Conservation (phyloP, 2,113 vertebrate genomes). For the Mirounga angustirostris region DNA sequence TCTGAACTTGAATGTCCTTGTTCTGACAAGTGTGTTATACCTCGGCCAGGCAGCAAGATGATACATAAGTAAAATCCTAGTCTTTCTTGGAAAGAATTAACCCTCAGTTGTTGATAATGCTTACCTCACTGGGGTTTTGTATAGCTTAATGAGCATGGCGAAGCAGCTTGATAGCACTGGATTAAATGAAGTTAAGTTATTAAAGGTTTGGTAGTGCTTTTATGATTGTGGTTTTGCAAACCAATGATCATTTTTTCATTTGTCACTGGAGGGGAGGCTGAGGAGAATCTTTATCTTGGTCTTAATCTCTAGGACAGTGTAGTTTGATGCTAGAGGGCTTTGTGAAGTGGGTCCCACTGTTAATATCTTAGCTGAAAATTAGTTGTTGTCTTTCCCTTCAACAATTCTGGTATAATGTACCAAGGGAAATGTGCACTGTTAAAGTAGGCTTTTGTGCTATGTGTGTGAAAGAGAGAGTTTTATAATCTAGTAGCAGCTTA, state of each 20-base stretch:
- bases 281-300: conserved; percentile 8
- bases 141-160: conserved; percentile 34
- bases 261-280: neutral
- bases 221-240: conserved; percentile 41
- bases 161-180: neutral
- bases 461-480: neutral
- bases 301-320: neutral
- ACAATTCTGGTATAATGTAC: conserved; percentile 14
- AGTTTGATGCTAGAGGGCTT: conserved; percentile 27
- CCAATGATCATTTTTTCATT: conserved; percentile 42
- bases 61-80: neutral
- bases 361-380: conserved; percentile 56
- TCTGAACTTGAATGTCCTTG: conserved; percentile 25
- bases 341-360: conserved; percentile 2
- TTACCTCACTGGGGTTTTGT: conserved; percentile 33
- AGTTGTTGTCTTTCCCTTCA: conserved; percentile 43
- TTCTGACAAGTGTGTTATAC: conserved; percentile 14
- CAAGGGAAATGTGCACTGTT: neutral
- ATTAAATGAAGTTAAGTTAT: conserved; percentile 49
- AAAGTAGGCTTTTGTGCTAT: neutral
- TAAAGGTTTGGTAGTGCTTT: conserved; percentile 29
- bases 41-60: neutral
- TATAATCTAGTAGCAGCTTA: neutral
- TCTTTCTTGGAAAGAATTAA: conserved; percentile 42
- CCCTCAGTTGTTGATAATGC: conserved; percentile 36